These are phyloP conservation scores for Euphydryas editha DNA, from an alignment of 2,888 invertebrate species.

Conservation along the genomic window DNA sequence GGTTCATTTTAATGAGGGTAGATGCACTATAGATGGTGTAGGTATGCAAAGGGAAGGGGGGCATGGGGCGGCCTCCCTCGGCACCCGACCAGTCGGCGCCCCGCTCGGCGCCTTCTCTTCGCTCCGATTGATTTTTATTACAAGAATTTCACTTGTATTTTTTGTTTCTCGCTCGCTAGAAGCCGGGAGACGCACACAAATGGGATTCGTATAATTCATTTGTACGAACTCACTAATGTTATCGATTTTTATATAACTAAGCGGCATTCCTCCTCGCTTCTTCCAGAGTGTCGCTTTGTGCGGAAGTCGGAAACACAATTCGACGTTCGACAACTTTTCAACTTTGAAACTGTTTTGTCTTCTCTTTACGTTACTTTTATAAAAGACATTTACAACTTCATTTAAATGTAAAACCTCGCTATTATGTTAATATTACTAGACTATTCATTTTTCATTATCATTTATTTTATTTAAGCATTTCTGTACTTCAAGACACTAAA, in stretches of 20 bases:
- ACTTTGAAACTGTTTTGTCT: not conserved
- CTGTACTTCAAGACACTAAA: too few relatives aligned
- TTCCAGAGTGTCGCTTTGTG: constrained; percentile 1
- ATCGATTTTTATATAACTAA: constrained; percentile 83
- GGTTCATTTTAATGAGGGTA: constrained; percentile 54
- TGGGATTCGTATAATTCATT: constrained; percentile 80
- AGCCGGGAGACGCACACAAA: constrained; percentile 73
- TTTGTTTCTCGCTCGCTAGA: constrained; percentile 77
- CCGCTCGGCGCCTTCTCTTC: constrained; percentile 80
- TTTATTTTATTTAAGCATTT: too few relatives aligned
- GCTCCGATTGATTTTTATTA: constrained; percentile 85
- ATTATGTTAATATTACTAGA: not conserved
- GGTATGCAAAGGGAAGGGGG: constrained; percentile 60
- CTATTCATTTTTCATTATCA: too few relatives aligned
- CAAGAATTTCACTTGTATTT: constrained; percentile 82
- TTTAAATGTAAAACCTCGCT: not conserved
- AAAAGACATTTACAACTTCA: not conserved
- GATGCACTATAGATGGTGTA: constrained; percentile 67
- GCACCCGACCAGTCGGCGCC: constrained; percentile 77
- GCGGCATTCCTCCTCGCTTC: constrained; percentile 30
- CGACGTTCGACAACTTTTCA: not conserved
- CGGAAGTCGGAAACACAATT: constrained; percentile 7
- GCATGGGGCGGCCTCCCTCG: constrained; percentile 51
- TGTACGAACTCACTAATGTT: constrained; percentile 82
- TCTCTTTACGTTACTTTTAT: not conserved